Base-by-base conservation (phyloP, 2,888 invertebrate genomes). In the Mythimna pallens region DNA sequence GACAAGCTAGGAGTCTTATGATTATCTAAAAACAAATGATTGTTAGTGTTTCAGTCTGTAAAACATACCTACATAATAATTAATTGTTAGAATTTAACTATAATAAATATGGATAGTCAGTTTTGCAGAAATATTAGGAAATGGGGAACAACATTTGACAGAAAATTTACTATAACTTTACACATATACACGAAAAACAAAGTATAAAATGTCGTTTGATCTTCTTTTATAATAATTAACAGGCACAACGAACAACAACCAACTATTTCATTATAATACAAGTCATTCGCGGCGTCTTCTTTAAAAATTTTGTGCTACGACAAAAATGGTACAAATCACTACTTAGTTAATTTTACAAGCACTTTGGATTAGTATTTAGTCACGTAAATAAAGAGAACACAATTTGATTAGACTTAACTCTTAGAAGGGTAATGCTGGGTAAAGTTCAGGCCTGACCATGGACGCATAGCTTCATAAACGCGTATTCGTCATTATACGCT, bases 41-140 rank as follows among this genome's bases (percentile, higher is more conserved):
- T 89, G 86, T 92, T 91, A 91, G 89, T 91, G 76, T 88, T 88
- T 93, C 93, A 93, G 93, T 93, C 93, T 91, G 89, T 89, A 88
- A 91, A 91, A 91, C 87, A 82, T 86, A n/a, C n/a, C n/a, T n/a
- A 87, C 71, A 78, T 84, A 85, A 83, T 71, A 80, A 61, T 69
- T 71, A 80, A 61, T 69, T 79, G 77, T 84, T 84, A 80, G 61
- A 70, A 64, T 76, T 74, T 58, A 52, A 10, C 70, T 81, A 81
- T n/a, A 69, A 55, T 71, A 81, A 72, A 65, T 74, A 74, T 12
- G 22, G 73, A 73, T 80, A 73, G 70, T 76, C 57, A 50, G 47
- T 78, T 71, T 67, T 52, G 40, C 52, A 30, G 68, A 67, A 69
- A 36, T 34, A 57, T 9, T 30, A 73, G 62, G 55, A 78, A 70